phyloP scores from a whole-genome alignment of 2,797 vertebrate genomes.

The Myotis vivesi region DNA sequence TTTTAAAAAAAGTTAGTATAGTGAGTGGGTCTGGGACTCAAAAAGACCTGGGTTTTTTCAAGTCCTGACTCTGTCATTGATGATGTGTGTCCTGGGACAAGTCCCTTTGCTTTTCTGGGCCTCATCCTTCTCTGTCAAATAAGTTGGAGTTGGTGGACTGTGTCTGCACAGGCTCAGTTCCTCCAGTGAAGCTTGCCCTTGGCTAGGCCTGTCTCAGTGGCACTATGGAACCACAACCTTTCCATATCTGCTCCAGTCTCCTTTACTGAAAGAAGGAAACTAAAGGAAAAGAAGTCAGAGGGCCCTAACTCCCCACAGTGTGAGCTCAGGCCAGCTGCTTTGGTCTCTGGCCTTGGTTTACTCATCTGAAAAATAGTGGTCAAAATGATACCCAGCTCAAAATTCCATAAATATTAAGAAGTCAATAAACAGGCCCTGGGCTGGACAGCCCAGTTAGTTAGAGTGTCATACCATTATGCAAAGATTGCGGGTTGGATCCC shows the following conservation, averaged over 20 bases:
- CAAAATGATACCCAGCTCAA: background rate
- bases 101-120: constrained; percentile 15
- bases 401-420: background rate
- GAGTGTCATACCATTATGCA: background rate
- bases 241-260: background rate
- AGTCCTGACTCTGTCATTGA: background rate
- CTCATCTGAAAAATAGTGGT: background rate
- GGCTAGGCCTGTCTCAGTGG: background rate
- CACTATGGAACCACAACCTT: background rate
- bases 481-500: background rate
- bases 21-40: background rate
- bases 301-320: background rate
- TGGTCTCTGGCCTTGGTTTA: background rate
- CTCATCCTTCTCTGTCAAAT: background rate
- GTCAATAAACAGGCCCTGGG: background rate
- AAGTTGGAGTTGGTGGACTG: background rate
- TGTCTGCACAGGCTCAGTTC: background rate
- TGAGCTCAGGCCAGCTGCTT: background rate
- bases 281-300: background rate
- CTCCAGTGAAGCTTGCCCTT: background rate
- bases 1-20: background rate
- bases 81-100: background rate
- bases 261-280: background rate
- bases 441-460: background rate
- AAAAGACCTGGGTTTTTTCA: background rate